phyloP scores from a whole-genome alignment of 2,113 vertebrate genomes.

The Apodemus sylvaticus region DNA sequence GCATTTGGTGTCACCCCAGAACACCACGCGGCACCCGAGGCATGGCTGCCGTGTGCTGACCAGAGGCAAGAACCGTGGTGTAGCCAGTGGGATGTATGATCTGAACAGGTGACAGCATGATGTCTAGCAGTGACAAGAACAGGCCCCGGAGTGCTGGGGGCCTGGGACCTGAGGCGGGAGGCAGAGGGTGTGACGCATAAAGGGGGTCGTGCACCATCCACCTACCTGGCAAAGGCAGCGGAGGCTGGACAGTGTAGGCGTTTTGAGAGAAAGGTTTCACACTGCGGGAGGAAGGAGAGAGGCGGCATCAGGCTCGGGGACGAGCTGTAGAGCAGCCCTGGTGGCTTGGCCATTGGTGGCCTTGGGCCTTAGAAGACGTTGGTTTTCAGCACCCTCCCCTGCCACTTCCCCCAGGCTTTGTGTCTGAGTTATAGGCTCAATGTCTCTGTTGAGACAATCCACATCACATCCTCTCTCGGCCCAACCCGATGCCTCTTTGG shows the following conservation, averaged over 20 bases:
- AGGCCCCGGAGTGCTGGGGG: background rate
- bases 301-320: background rate
- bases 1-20: background rate
- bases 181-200: fast-evolving
- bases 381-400: background rate
- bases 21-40: background rate
- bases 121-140: background rate
- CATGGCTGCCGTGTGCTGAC: fast-evolving
- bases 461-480: background rate
- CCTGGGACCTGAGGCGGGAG: background rate
- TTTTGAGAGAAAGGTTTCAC: constrained; percentile 97
- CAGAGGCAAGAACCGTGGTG: background rate
- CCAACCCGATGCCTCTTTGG: background rate
- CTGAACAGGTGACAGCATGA: fast-evolving
- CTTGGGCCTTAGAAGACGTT: background rate
- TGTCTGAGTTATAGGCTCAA: background rate
- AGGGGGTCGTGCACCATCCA: background rate
- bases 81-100: fast-evolving
- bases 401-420: background rate
- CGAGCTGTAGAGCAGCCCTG: background rate
- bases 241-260: constrained; percentile 92
- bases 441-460: background rate
- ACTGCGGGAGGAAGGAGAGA: constrained; percentile 82
- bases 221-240: constrained; percentile 92
- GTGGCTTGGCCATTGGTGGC: background rate